Base-by-base conservation (phyloP, 1,140 invertebrate genomes). In the Aphelinus certus region DNA sequence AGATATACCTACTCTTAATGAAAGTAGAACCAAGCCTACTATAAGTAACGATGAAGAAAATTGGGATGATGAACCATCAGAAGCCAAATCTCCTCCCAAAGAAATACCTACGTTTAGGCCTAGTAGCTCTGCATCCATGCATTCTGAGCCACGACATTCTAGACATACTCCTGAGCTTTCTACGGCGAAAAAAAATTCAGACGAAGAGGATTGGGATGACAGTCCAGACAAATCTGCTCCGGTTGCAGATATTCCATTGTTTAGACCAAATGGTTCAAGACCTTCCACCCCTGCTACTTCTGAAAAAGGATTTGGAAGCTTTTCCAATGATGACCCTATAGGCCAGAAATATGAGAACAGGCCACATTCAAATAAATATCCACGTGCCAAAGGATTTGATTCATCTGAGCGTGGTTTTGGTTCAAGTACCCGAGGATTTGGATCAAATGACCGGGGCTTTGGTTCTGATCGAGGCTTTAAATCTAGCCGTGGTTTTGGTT, bases 311-410 rank as follows among this genome's bases (percentile, higher is more conserved):
- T 61, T 62, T 56, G 3, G 6, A 55, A 68, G 48, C 48, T 46
- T 47, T 73, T 66, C 61, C 56, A 45, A 64, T 66, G 51, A 70
- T 65, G 53, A 49, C 60, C 26, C 53, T 7, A 46, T 58, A 4
- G 70, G 65, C 61, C 74, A 76, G 71, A 76, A 68, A 67, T 71
- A 76, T 55, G 67, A 70, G 60, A 71, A 76, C 64, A 70, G 57
- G 60, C 71, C 48, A 7, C 61, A 76, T 43, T 71, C 68, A 26
- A 71, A 61, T 61, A 76, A 76, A 55, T 71, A 53, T 7, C 61
- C 45, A 48, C 10, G 42, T 43, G 58, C 67, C 45, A 65, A 56
- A 76, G 51, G 51, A 58, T 76, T 71, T 68, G 70, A 74, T 7
- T 43, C 62, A 46, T 48, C 9, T 51, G 60, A 74, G 26, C 26